Conservation (phyloP, 2,888 invertebrate species). For the Cepaea hortensis region DNA sequence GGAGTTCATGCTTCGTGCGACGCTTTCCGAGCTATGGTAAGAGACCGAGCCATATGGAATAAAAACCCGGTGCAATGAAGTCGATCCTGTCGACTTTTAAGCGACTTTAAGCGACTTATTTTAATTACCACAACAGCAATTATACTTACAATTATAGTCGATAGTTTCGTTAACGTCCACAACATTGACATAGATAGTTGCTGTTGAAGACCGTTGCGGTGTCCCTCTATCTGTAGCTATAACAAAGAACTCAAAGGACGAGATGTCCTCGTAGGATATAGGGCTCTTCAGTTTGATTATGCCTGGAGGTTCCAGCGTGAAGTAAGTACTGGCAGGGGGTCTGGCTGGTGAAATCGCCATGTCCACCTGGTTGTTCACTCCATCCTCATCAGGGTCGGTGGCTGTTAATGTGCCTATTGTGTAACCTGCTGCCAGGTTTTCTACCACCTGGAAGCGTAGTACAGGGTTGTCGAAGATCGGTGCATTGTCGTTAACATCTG, state of each 20-base stretch:
- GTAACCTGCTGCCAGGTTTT: slow-evolving; percentile 28
- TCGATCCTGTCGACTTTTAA: no score
- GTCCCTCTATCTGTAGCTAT: slow-evolving; percentile 40
- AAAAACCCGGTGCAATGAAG: no score
- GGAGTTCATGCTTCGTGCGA: background rate
- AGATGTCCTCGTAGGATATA: background rate
- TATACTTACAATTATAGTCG: background rate
- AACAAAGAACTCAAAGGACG: slow-evolving; percentile 20
- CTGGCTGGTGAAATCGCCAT: background rate
- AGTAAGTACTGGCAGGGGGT: slow-evolving; percentile 1
- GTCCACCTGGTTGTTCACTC: background rate
- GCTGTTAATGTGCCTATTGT: background rate
- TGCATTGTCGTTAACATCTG: slow-evolving; percentile 66
- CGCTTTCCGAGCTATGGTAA: no score
- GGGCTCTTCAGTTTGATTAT: background rate
- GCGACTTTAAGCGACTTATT: no score
- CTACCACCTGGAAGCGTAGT: slow-evolving; percentile 8
- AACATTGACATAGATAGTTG: slow-evolving; percentile 11
- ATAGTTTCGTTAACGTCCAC: slow-evolving; percentile 11
- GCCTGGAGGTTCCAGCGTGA: slow-evolving; percentile 19
- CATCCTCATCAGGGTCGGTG: slow-evolving; percentile 36
- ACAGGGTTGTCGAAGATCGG: slow-evolving; percentile 57
- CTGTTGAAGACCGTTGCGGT: slow-evolving; percentile 15
- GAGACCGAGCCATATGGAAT: no score
- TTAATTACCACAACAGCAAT: no score